Evolutionary conservation across 2,797 vertebrate genomes (phyloP).

Genomic region (Falco berigora): DNA sequence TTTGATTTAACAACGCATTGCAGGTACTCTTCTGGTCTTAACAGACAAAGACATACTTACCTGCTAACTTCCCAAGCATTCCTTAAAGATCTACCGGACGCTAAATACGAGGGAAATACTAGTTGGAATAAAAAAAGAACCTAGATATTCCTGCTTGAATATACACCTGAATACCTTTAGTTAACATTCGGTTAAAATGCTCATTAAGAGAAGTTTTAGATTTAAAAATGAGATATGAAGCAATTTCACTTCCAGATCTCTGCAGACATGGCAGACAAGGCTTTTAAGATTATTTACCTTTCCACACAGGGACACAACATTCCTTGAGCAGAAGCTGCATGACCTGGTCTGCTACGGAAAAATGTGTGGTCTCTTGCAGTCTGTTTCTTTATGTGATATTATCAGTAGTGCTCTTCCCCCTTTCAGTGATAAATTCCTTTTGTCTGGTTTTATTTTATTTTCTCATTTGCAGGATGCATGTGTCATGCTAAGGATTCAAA

Average conservation of each 20-base stretch:
- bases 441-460: background rate
- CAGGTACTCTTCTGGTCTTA: background rate
- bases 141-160: background rate
- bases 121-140: background rate
- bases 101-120: background rate
- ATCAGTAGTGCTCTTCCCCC: background rate
- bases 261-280: background rate
- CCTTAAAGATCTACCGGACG: background rate
- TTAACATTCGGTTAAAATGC: background rate
- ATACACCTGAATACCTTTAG: background rate
- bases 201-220: background rate
- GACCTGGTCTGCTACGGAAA: background rate
- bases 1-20: background rate
- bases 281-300: background rate
- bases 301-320: background rate
- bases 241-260: background rate
- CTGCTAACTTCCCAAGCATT: background rate
- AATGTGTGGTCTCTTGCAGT: background rate
- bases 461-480: background rate
- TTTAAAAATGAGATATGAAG: background rate
- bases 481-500: background rate
- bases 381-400: background rate
- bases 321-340: background rate
- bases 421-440: background rate
- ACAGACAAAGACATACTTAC: background rate